phyloP scores from a whole-genome alignment of 2,797 vertebrate genomes.

The Brachyalestes nurse region DNA sequence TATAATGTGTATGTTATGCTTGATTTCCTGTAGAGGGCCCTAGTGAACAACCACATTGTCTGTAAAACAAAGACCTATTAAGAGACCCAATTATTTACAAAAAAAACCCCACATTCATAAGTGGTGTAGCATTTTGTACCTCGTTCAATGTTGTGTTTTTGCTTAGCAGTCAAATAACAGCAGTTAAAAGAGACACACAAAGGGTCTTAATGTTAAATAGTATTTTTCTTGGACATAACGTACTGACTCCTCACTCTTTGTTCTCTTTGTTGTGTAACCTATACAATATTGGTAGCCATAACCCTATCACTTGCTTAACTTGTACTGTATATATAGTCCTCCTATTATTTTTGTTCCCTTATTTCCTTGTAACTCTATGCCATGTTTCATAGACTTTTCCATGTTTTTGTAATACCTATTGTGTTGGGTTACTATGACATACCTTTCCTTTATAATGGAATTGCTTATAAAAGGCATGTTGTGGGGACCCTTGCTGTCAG shows the following conservation, averaged over 20 bases:
- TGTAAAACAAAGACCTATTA: slow-evolving; percentile 11
- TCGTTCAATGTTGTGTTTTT: not conserved
- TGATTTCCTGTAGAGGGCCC: slow-evolving; percentile 65
- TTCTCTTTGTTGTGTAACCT: not conserved
- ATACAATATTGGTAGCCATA: not conserved
- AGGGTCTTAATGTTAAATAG: not conserved
- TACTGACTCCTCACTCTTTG: not conserved
- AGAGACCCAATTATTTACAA: not conserved
- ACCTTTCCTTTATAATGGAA: no score
- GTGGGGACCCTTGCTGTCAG: no score
- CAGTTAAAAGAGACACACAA: not conserved
- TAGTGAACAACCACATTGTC: not conserved
- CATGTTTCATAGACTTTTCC: not conserved
- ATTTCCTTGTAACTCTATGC: not conserved
- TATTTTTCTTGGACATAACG: not conserved
- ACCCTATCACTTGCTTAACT: not conserved
- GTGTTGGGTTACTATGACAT: not conserved
- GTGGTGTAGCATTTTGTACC: not conserved
- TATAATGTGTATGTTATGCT: slow-evolving; percentile 10
- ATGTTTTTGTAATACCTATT: not conserved
- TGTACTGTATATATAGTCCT: not conserved
- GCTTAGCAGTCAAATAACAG: not conserved
- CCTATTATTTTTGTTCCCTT: not conserved
- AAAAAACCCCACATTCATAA: not conserved
- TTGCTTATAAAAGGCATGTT: no score